Evolutionary conservation across 2,888 invertebrate genomes (phyloP), one percentile per base, ranked within the genome.

Genomic region (Oasisia sp.): DNA sequence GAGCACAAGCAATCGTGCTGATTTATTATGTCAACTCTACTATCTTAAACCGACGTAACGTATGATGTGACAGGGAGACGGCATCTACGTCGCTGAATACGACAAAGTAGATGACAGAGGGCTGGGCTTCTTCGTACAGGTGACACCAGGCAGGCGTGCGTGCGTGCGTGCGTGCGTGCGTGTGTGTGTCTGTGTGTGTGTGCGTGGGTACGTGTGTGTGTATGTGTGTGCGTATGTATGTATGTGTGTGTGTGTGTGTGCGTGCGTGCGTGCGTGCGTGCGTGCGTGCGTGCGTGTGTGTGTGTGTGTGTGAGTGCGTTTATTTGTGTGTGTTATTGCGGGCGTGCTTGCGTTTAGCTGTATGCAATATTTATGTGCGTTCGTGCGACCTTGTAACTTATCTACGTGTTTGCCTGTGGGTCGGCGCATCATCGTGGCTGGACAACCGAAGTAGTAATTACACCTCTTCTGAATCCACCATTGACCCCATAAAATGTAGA

Each of bases 111-210:
- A 74, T 27, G 27, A 74, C 74, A 74, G 74, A 74, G 27, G 74
- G 74, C 74, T 74, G 74, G 74, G 74, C 74, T 74, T 74, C 74
- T 74, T 74, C 27, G n/a, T 74, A 19, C 74, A 74, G 74, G 74
- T 74, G 74, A 74, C 0, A 74, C 74, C 7, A 7, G 0, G n/a
- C 1, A 8, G 9, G 14, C 19, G 27, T 74, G 74, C 27, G n/a
- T 74, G 5, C 5, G 19, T 5, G 74, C 5, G 74, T 0, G 74
- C 1, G 74, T 27, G 14, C 2, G 14, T 1, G 14, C 74, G n/a
- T 5, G 74, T 27, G 19, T 27, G 74, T 19, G 74, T n/a, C 27
- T 27, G 74, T 74, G 74, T 27, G 27, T 74, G 27, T 5, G 19
- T 27, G 58, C 1, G 58, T 58, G 5, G 19, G 58, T 58, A 19